Percentiles rank a stretch among this genome's conserved stretches.
These are phyloP conservation scores for Neostethus bicornis DNA, from an alignment of 2,797 vertebrate genomes.

Conservation along the genomic window DNA sequence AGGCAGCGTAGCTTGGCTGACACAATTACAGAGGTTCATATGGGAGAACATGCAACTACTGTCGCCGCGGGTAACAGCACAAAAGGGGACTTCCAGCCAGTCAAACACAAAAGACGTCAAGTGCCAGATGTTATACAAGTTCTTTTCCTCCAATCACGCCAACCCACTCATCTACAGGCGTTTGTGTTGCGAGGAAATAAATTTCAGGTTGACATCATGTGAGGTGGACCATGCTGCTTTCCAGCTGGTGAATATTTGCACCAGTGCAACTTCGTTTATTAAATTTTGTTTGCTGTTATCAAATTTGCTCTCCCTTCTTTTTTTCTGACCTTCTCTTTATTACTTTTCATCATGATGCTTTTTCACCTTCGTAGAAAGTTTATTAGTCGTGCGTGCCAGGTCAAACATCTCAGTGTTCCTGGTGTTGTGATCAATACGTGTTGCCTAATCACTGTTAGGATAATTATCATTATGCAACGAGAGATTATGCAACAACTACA, in stretches of 20 bases:
- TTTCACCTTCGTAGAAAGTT: not conserved
- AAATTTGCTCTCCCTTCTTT: not conserved
- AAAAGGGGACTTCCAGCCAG: conserved; percentile 20
- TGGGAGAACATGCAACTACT: conserved; percentile 51
- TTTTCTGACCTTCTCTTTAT: conserved; percentile 21
- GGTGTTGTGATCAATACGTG: not conserved
- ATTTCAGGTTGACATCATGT: conserved; percentile 25
- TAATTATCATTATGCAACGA: not conserved
- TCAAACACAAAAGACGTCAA: conserved; percentile 32
- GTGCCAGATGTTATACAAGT: conserved; percentile 50
- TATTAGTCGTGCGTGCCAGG: not conserved
- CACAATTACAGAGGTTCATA: conserved; percentile 61
- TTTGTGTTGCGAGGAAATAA: conserved; percentile 15
- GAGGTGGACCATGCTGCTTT: conserved; percentile 24
- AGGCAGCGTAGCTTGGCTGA: conserved; percentile 53
- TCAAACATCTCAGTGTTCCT: conserved; percentile 1
- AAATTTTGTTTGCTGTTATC: not conserved
- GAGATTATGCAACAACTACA: not conserved
- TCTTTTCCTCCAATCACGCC: conserved; percentile 25
- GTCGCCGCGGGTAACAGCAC: conserved; percentile 45
- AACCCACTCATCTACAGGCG: conserved; percentile 9
- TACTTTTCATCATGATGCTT: conserved; percentile 14
- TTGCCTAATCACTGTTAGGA: not conserved
- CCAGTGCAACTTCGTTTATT: not conserved
- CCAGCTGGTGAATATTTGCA: conserved; percentile 15